These are phyloP conservation scores for Mola mola DNA, from an alignment of 2,113 vertebrate genomes.

Conservation along the genomic window DNA sequence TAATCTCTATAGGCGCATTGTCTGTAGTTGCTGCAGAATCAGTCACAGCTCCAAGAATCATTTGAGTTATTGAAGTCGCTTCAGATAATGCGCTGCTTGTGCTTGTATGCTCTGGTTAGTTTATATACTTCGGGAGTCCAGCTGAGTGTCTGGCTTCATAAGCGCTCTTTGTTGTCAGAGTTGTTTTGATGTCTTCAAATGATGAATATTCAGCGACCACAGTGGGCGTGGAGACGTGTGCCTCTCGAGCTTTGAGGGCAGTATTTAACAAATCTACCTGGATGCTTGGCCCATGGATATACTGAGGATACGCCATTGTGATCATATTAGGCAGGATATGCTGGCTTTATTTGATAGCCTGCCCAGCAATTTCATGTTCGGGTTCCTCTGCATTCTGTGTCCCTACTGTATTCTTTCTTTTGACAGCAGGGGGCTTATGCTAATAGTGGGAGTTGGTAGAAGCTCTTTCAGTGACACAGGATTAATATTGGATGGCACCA, in stretches of 20 bases:
- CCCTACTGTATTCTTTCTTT: constrained; percentile 31
- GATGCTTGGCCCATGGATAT: constrained; percentile 11
- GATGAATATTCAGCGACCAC: neutral
- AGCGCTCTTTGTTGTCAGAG: constrained; percentile 7
- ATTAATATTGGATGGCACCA: neutral
- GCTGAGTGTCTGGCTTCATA: constrained; percentile 3
- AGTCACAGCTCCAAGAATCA: neutral
- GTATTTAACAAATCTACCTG: constrained; percentile 13
- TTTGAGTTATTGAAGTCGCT: neutral
- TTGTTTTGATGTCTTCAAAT: constrained; percentile 29
- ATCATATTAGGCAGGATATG: constrained; percentile 5
- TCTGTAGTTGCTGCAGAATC: neutral
- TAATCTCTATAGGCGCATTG: constrained; percentile 5
- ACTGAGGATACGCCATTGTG: constrained; percentile 7
- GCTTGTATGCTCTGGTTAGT: too few species aligned
- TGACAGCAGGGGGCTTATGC: constrained; percentile 15
- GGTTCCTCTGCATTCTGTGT: constrained; percentile 5
- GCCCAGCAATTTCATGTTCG: constrained; percentile 18
- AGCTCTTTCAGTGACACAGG: constrained; percentile 29
- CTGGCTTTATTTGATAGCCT: constrained; percentile 31
- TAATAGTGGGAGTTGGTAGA: constrained; percentile 6
- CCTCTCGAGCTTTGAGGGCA: constrained; percentile 16
- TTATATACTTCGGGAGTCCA: too few species aligned
- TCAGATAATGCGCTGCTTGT: neutral
- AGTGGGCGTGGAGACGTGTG: neutral